Percentiles rank a stretch among this genome's conserved stretches.
These are phyloP conservation scores for Pluvianellus socialis DNA, from an alignment of 2,113 vertebrate genomes.

Conservation along the genomic window DNA sequence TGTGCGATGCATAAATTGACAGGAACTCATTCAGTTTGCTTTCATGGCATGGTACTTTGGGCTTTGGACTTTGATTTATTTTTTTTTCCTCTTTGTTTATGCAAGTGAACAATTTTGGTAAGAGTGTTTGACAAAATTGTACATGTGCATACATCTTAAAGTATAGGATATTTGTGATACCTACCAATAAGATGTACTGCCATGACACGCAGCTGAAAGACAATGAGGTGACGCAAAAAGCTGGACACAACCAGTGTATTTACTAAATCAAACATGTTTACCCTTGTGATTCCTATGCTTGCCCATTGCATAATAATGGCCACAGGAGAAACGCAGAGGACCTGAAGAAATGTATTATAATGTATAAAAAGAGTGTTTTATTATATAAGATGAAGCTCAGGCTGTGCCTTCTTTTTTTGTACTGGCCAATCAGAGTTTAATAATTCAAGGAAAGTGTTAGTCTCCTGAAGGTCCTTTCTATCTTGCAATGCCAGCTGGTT, in stretches of 20 bases:
- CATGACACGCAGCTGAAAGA: neutral
- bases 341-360: neutral
- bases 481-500: neutral
- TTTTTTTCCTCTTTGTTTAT: neutral
- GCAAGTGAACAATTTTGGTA: neutral
- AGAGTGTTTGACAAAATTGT: neutral
- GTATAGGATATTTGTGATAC: neutral
- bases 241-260: neutral
- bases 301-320: neutral
- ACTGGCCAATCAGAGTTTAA: neutral
- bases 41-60: neutral
- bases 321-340: neutral
- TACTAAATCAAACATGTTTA: neutral
- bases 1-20: too few species aligned
- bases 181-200: rapidly evolving
- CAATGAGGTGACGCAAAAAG: neutral
- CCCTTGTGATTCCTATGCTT: neutral
- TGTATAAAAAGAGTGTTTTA: neutral
- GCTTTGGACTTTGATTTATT: neutral
- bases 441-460: neutral
- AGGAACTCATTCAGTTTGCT: neutral
- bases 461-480: neutral
- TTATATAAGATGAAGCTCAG: neutral
- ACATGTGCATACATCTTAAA: neutral
- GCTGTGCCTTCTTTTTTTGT: neutral